Evolutionary conservation across 2,113 vertebrate genomes (phyloP).

Genomic region (Hucho hucho): DNA sequence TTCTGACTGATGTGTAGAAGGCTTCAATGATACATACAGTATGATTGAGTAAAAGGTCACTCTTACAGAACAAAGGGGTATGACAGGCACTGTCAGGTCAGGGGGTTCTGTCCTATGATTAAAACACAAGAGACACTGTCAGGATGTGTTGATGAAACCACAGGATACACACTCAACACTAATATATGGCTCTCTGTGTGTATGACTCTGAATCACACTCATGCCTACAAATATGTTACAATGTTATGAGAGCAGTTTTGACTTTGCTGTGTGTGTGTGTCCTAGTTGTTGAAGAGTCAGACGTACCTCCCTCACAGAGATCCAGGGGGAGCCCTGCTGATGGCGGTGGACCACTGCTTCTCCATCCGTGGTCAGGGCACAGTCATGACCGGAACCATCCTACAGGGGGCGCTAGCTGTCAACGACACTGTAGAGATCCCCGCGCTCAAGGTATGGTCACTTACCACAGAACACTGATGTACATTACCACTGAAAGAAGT

Average conservation of each 20-base stretch:
- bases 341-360: slow-evolving; percentile 98
- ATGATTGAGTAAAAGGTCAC: neutral
- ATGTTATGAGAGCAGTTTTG: slow-evolving; percentile 13
- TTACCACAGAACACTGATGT: neutral
- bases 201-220: neutral
- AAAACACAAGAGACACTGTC: slow-evolving; percentile 2
- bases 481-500: neutral
- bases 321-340: slow-evolving; percentile 86
- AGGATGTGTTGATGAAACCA: slow-evolving; percentile 7
- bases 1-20: neutral
- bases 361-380: slow-evolving; percentile 97
- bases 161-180: neutral
- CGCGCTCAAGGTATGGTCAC: slow-evolving; percentile 83
- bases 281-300: slow-evolving; percentile 88
- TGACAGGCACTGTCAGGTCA: slow-evolving; percentile 7
- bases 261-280: slow-evolving; percentile 7
- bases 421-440: slow-evolving; percentile 96
- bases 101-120: neutral
- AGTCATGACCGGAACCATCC: slow-evolving; percentile 95
- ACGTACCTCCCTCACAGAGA: slow-evolving; percentile 88
- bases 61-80: neutral
- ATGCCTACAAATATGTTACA: slow-evolving; percentile 7
- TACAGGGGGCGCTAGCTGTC: slow-evolving; percentile 88
- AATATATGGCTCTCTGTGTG: slow-evolving; percentile 4
- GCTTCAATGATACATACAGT: no score